A percentile compares a stretch with the other conserved stretches of the same genome.
These are phyloP conservation scores for Pomacea canaliculata DNA, from an alignment of 2,888 invertebrate genomes.

Conservation along the genomic window DNA sequence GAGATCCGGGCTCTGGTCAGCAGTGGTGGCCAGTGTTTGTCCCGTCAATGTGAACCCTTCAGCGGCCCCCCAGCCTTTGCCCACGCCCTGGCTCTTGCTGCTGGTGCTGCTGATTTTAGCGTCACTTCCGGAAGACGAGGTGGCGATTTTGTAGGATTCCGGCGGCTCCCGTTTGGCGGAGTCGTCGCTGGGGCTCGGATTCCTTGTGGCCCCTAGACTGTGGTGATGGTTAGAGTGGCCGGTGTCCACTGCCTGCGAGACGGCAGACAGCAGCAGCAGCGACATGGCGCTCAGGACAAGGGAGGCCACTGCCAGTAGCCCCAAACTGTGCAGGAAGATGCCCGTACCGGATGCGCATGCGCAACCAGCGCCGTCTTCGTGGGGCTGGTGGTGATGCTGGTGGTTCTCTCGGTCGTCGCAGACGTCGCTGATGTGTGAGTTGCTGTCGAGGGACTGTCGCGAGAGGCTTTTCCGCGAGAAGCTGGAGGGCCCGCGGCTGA, in stretches of 20 bases:
- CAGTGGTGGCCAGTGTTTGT: not conserved
- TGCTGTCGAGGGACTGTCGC: constrained; percentile 37
- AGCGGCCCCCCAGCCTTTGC: not conserved
- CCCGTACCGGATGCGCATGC: constrained; percentile 1
- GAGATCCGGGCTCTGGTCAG: not conserved
- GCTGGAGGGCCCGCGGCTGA: constrained; percentile 45
- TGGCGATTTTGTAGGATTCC: not conserved
- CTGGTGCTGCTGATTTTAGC: not conserved
- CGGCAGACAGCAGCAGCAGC: constrained; percentile 74
- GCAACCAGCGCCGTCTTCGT: constrained; percentile 4
- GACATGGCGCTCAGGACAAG: constrained; percentile 86
- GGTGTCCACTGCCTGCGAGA: constrained; percentile 74
- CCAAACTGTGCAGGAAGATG: constrained; percentile 75
- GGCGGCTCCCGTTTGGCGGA: not conserved
- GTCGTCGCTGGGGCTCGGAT: not conserved
- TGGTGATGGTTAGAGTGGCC: not conserved
- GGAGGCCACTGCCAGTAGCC: constrained; percentile 87
- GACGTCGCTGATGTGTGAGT: constrained; percentile 32
- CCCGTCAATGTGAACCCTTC: not conserved
- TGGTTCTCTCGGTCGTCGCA: constrained; percentile 25
- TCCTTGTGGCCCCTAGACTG: not conserved
- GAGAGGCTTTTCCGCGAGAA: constrained; percentile 61
- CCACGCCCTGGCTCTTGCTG: not conserved
- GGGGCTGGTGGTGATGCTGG: constrained; percentile 29
- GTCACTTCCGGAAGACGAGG: not conserved